Percentiles rank a stretch among this genome's conserved stretches.
These are phyloP conservation scores for Aplochiton taeniatus DNA, from an alignment of 2,797 vertebrate species.

Conservation along the genomic window DNA sequence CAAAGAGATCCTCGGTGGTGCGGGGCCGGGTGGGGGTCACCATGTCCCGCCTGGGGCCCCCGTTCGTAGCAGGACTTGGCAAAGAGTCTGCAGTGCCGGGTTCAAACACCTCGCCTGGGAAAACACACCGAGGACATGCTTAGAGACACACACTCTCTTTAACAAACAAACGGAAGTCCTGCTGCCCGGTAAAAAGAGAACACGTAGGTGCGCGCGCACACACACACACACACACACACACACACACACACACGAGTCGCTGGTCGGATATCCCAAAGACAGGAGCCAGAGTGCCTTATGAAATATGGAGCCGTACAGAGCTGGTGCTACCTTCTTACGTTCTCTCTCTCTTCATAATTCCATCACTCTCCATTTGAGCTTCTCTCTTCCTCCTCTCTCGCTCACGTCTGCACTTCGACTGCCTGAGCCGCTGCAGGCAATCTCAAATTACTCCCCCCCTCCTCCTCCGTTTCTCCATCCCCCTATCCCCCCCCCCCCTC, in stretches of 20 bases:
- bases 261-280: slow-evolving; percentile 22
- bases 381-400: slow-evolving; percentile 41
- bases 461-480: slow-evolving; percentile 34
- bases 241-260: neutral
- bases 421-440: slow-evolving; percentile 68
- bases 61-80: slow-evolving; percentile 64
- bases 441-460: slow-evolving; percentile 64
- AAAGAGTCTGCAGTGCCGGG: slow-evolving; percentile 63
- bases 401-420: slow-evolving; percentile 66
- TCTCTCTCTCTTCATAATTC: slow-evolving; percentile 42
- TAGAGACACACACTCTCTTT: slow-evolving; percentile 8
- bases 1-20: slow-evolving; percentile 97
- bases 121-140: neutral
- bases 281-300: slow-evolving; percentile 40
- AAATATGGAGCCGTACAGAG: slow-evolving; percentile 31
- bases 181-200: slow-evolving; percentile 15
- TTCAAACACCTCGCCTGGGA: slow-evolving; percentile 83
- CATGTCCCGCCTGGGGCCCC: slow-evolving; percentile 71
- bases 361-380: slow-evolving; percentile 32
- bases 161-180: slow-evolving; percentile 3
- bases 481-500: slow-evolving; percentile 54
- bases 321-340: slow-evolving; percentile 61
- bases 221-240: slow-evolving; percentile 1
- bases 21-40: slow-evolving; percentile 86
- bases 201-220: slow-evolving; percentile 9